A percentile compares a stretch with the other conserved stretches of the same genome.
phyloP scores from a whole-genome alignment of 1,140 invertebrate species.

The Cyclargus thomasi region DNA sequence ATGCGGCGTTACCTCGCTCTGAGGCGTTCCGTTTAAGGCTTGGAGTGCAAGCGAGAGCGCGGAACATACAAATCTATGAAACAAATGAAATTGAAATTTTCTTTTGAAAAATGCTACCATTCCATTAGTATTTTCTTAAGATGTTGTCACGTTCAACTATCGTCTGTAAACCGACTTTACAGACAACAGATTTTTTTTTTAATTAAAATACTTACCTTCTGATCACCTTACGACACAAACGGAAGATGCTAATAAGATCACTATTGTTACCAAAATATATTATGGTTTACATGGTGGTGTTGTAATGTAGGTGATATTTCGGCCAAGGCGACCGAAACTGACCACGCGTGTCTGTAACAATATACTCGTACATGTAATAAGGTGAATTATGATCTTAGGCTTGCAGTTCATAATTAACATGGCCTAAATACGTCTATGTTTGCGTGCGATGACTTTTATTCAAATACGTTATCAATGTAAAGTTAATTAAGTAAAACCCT shows the following conservation, averaged over 20 bases:
- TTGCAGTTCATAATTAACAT: neutral
- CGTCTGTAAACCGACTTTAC: too few species aligned
- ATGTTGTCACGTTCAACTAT: too few species aligned
- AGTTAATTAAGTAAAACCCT: too few species aligned
- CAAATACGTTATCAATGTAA: neutral
- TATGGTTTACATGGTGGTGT: constrained; percentile 21
- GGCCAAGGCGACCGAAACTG: constrained; percentile 37
- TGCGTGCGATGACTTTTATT: neutral
- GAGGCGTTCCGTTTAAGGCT: too few species aligned
- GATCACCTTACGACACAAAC: too few species aligned
- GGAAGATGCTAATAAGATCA: neutral
- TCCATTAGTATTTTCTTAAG: too few species aligned
- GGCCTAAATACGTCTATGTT: neutral
- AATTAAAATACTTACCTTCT: neutral
- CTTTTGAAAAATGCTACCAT: too few species aligned
- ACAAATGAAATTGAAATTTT: too few species aligned
- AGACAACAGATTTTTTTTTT: too few species aligned
- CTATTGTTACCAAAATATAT: neutral
- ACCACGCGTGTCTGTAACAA: constrained; percentile 21
- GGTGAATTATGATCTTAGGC: neutral
- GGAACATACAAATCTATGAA: too few species aligned
- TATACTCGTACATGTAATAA: neutral
- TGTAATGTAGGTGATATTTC: constrained; percentile 21
- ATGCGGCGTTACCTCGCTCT: too few species aligned
- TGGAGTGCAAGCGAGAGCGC: too few species aligned